phyloP scores from a whole-genome alignment of 1,140 invertebrate genomes.

The Saccostrea glomerata region DNA sequence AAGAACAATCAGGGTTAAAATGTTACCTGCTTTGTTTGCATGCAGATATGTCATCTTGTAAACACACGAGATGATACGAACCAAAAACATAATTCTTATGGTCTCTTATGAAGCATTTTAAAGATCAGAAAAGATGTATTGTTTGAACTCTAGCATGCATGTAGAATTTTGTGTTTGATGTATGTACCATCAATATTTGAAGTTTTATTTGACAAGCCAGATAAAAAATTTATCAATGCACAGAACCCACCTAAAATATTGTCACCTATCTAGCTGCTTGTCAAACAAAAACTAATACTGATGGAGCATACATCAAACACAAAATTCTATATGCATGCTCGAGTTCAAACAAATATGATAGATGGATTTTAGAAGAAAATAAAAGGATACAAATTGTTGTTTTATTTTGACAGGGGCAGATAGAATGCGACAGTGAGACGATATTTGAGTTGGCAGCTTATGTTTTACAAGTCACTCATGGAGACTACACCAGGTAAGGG shows the following conservation, averaged over 20 bases:
- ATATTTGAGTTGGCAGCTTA: constrained; percentile 82
- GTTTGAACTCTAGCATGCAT: background rate
- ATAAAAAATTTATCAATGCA: background rate
- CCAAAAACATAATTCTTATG: background rate
- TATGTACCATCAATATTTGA: background rate
- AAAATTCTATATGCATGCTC: too few species aligned
- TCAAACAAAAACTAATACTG: too few species aligned
- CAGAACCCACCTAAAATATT: too few species aligned
- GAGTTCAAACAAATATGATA: too few species aligned
- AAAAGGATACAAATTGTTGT: too few species aligned
- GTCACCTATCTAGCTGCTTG: too few species aligned
- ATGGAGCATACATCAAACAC: too few species aligned
- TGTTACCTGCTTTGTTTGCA: background rate
- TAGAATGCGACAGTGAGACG: constrained; percentile 81
- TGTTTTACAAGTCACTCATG: constrained; percentile 80
- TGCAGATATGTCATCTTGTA: constrained; percentile 11
- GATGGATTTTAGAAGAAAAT: too few species aligned
- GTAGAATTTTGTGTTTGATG: background rate
- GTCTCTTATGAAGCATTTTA: background rate
- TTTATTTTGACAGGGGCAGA: constrained; percentile 77
- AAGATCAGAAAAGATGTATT: background rate
- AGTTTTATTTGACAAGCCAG: background rate
- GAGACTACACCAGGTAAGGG: constrained; percentile 81
- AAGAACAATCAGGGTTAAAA: background rate
- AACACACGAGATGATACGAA: background rate